Evolutionary conservation across 2,797 vertebrate genomes (phyloP).

Genomic region (Todus mexicanus): DNA sequence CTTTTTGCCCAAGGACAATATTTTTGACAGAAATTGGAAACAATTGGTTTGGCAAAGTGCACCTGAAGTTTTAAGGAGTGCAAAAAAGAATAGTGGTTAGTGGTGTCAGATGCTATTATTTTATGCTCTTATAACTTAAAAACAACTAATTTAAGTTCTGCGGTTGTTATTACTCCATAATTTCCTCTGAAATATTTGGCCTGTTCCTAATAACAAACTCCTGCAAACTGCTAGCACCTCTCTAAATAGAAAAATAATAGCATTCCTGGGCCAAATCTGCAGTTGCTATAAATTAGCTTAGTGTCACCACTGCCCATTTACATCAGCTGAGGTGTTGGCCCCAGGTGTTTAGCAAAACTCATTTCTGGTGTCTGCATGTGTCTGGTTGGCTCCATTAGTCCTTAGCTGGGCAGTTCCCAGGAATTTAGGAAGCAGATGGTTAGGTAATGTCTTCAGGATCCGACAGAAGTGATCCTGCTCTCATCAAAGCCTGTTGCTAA

Average conservation of each 20-base stretch:
- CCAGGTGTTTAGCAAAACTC: neutral
- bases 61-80: constrained; percentile 1
- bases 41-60: constrained; percentile 57
- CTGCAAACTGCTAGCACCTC: constrained; percentile 30
- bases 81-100: constrained; percentile 51
- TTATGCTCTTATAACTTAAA: constrained; percentile 60
- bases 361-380: neutral
- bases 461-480: neutral
- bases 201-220: constrained; percentile 35
- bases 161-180: constrained; percentile 50
- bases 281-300: constrained; percentile 17
- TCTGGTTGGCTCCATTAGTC: neutral
- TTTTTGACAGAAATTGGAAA: constrained; percentile 68
- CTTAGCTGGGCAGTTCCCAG: constrained; percentile 20
- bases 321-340: constrained; percentile 6
- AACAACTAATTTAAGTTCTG: constrained; percentile 47
- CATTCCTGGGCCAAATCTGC: neutral
- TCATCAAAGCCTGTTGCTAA: neutral
- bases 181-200: constrained; percentile 43
- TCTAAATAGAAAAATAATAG: constrained; percentile 30
- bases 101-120: constrained; percentile 64
- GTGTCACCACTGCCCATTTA: neutral
- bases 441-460: constrained; percentile 22
- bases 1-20: constrained; percentile 61
- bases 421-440: neutral